Base-by-base conservation (phyloP, 1,140 invertebrate species). In the Trypoxylus dichotomus region DNA sequence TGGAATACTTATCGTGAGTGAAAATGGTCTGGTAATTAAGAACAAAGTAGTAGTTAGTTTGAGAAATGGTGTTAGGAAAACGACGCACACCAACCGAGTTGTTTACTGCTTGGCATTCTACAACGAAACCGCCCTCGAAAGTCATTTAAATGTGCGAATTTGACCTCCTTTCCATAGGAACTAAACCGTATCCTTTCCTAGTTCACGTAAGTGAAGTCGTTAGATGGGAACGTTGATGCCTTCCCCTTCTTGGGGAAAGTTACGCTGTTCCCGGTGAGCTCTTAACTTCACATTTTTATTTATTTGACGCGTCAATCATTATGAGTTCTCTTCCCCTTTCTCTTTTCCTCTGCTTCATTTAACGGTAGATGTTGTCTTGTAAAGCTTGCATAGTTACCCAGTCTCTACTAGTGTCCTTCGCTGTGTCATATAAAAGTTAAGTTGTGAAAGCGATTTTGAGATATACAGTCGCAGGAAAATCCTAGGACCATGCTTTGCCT, bases 101-200 rank as follows among this genome's bases (percentile, higher is more conserved):
- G 47, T 19, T 19, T n/a, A 54, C 15, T 54, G 15, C 19, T 54
- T 15, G 47, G 47, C n/a, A 54, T 54, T 15, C 47, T n/a, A 54
- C 42, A n/a, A n/a, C n/a, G n/a, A n/a, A n/a, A 43, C 47, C 47
- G 19, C 47, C 15, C 15, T n/a, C 47, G 47, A 54, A 54, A 54
- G 47, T n/a, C 47, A 54, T 54, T 54, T 54, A 54, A 54, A 54
- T 54, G 47, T 54, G 47, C 47, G 47, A 54, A 54, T 54, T 54
- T 54, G 47, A 54, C 47, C 47, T 32, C 32, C 47, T 19, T 54
- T 54, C 47, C 13, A 19, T 54, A 15, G 47, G 19, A 54, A 54
- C 47, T 54, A 54, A 54, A 15, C 10, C 47, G 47, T 54, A 54
- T n/a, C 47, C 47, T 54, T 54, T 15, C 3, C 47, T n/a, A 54